A percentile compares a stretch with the other conserved stretches of the same genome.
phyloP scores from a whole-genome alignment of 2,113 vertebrate genomes.

The Brevimyrus niger region DNA sequence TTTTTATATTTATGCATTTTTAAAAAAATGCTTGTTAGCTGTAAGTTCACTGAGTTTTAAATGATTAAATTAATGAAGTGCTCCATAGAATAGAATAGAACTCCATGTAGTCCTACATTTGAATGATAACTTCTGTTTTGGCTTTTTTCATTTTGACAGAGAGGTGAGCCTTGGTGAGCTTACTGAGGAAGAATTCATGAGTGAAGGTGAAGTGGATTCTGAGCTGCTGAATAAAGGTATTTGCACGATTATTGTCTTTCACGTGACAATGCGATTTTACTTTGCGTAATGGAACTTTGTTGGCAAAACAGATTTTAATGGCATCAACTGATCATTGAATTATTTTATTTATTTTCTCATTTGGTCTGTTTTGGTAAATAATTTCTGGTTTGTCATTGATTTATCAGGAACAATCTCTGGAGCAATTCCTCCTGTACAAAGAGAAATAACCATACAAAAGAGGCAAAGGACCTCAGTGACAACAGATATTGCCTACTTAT shows the following conservation, averaged over 20 bases:
- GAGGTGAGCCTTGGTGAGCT: slow-evolving; percentile 28
- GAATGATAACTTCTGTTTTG: not conserved
- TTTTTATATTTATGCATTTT: not conserved
- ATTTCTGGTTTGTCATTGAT: no score
- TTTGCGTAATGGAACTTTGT: not conserved
- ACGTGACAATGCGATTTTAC: not conserved
- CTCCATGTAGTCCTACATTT: not conserved
- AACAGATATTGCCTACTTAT: no score
- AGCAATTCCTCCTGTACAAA: no score
- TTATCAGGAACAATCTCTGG: no score
- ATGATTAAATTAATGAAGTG: not conserved
- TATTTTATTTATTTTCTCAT: no score
- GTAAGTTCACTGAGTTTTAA: not conserved
- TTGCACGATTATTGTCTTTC: not conserved
- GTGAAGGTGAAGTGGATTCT: not conserved
- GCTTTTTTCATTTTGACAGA: slow-evolving; percentile 17
- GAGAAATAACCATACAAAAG: no score
- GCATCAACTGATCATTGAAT: no score
- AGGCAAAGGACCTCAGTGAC: no score
- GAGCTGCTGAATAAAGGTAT: not conserved
- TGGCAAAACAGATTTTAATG: no score
- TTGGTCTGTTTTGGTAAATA: no score
- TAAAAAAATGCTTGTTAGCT: not conserved
- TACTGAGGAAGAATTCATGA: not conserved
- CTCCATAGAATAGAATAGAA: not conserved